Evolutionary conservation across 1,140 invertebrate genomes (phyloP).

Genomic region (Caerostris extrusa): DNA sequence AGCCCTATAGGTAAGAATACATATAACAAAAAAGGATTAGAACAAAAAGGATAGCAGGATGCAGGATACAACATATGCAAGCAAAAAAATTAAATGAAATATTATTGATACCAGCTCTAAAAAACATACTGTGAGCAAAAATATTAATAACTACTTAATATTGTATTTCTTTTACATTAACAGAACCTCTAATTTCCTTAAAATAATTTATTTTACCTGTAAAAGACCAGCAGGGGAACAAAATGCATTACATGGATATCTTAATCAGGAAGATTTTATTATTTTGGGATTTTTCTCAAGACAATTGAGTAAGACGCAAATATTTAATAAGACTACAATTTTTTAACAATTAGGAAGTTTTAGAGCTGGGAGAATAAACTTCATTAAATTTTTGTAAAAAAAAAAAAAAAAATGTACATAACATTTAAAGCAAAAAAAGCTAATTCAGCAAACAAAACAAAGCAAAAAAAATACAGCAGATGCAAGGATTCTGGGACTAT

Average conservation of each 20-base stretch:
- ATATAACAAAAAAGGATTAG: conserved; percentile 48
- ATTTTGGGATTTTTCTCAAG: too few species aligned
- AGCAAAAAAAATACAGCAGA: background rate
- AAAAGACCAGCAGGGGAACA: too few species aligned
- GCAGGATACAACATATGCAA: too few species aligned
- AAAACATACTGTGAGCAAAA: too few species aligned
- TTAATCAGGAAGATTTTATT: too few species aligned
- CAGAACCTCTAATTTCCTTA: too few species aligned
- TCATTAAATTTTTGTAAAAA: background rate
- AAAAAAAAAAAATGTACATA: background rate
- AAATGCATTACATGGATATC: too few species aligned
- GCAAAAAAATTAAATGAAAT: background rate
- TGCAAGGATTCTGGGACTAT: background rate
- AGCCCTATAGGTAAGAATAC: conserved; percentile 58
- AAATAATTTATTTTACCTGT: too few species aligned
- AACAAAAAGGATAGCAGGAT: background rate
- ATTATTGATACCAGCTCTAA: background rate
- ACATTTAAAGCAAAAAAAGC: background rate
- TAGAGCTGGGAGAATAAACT: background rate
- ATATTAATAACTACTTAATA: too few species aligned
- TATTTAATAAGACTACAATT: too few species aligned
- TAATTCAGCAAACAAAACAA: background rate
- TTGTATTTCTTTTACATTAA: too few species aligned
- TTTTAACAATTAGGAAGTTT: background rate
- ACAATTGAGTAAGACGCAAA: too few species aligned